phyloP scores from a whole-genome alignment of 2,888 invertebrate species.

The Cinara cedri region DNA sequence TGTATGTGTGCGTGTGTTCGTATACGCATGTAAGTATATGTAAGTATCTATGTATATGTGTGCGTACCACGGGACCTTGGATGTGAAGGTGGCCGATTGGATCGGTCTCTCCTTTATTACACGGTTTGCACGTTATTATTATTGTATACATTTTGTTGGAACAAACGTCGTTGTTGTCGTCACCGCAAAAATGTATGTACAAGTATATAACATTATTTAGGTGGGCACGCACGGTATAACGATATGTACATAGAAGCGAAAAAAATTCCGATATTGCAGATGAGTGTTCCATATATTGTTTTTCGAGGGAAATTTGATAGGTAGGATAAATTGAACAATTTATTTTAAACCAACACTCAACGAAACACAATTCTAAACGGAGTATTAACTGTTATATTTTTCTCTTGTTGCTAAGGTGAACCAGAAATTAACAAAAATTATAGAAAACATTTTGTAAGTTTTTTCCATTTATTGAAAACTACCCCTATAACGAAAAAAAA shows the following conservation, averaged over 20 bases:
- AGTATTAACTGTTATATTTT: no score
- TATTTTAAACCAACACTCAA: no score
- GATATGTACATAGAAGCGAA: not conserved
- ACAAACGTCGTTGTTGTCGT: slow-evolving; percentile 34
- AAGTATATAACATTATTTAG: slow-evolving; percentile 10
- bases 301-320: no score
- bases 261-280: no score
- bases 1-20: not conserved
- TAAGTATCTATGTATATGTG: not conserved
- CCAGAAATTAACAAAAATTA: no score
- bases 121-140: not conserved
- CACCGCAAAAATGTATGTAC: not conserved
- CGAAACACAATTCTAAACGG: no score
- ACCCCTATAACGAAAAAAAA: no score
- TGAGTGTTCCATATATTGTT: no score
- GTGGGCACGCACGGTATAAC: not conserved
- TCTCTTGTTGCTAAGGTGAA: no score
- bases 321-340: no score
- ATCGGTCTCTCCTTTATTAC: slow-evolving; percentile 44
- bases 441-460: no score
- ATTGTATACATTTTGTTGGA: slow-evolving; percentile 3
- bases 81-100: slow-evolving; percentile 53
- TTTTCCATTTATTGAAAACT: no score
- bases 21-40: not conserved
- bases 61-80: slow-evolving; percentile 33